These are phyloP conservation scores for Gymnobelideus leadbeateri DNA, from an alignment of 2,113 vertebrate genomes.

Conservation along the genomic window DNA sequence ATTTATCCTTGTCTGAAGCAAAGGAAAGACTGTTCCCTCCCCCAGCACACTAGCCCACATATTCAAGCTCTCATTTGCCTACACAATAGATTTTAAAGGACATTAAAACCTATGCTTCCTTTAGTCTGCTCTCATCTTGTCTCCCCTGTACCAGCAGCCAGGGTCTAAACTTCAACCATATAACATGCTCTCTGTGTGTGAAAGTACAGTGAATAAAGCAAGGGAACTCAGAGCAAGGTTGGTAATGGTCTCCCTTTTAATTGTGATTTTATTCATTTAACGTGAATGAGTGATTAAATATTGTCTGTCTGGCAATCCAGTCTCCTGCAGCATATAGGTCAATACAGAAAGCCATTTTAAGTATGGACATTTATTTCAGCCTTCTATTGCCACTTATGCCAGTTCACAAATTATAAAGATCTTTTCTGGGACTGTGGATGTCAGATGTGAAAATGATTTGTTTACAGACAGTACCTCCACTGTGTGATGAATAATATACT, in stretches of 20 bases:
- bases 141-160: conserved; percentile 16
- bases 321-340: background rate
- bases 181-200: background rate
- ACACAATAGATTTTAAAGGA: conserved; percentile 58
- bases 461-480: background rate
- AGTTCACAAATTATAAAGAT: conserved; percentile 8
- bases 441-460: background rate
- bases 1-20: conserved; percentile 23
- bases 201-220: background rate
- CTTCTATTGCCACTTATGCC: background rate
- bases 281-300: background rate
- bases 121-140: conserved; percentile 30
- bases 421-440: conserved; percentile 21
- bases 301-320: background rate
- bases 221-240: background rate
- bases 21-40: conserved; percentile 53
- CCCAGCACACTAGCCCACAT: conserved; percentile 53
- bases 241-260: background rate
- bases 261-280: conserved; percentile 13
- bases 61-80: conserved; percentile 58
- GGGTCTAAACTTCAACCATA: conserved; percentile 7
- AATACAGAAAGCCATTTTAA: background rate
- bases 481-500: background rate
- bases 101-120: conserved; percentile 47
- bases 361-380: background rate